phyloP scores from a whole-genome alignment of 2,797 vertebrate species.

The Eospalax fontanierii region DNA sequence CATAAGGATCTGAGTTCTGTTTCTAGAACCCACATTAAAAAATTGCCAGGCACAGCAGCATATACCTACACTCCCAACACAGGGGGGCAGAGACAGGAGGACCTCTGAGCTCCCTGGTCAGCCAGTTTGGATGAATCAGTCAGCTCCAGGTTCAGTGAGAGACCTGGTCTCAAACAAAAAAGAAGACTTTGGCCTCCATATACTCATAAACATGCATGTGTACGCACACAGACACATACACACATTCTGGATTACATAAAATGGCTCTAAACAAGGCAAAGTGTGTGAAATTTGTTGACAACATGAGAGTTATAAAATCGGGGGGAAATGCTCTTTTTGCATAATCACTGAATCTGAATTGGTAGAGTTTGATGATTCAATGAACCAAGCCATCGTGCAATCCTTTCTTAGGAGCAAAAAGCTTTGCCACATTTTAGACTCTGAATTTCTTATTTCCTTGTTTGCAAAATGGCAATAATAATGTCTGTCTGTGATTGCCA shows the following conservation, averaged over 20 bases:
- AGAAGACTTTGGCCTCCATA: no score
- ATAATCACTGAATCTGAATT: neutral
- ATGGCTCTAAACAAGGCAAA: neutral
- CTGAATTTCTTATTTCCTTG: neutral
- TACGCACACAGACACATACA: neutral
- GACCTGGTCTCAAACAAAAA: neutral
- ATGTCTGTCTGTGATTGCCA: neutral
- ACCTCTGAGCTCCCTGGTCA: no score
- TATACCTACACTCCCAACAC: neutral
- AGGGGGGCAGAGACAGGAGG: neutral
- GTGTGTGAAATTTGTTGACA: neutral
- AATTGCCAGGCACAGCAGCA: no score
- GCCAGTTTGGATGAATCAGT: neutral
- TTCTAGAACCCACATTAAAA: neutral
- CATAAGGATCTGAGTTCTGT: no score
- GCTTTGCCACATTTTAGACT: neutral
- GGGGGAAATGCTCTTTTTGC: neutral
- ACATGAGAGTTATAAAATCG: neutral
- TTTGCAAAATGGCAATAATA: neutral
- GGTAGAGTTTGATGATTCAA: neutral
- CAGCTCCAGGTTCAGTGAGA: neutral
- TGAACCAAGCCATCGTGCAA: neutral
- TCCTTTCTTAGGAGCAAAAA: neutral
- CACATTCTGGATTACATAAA: neutral
- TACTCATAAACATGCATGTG: no score